Evolutionary conservation across 1,140 invertebrate genomes (phyloP).

Genomic region (Pseudachorutes palmiensis): DNA sequence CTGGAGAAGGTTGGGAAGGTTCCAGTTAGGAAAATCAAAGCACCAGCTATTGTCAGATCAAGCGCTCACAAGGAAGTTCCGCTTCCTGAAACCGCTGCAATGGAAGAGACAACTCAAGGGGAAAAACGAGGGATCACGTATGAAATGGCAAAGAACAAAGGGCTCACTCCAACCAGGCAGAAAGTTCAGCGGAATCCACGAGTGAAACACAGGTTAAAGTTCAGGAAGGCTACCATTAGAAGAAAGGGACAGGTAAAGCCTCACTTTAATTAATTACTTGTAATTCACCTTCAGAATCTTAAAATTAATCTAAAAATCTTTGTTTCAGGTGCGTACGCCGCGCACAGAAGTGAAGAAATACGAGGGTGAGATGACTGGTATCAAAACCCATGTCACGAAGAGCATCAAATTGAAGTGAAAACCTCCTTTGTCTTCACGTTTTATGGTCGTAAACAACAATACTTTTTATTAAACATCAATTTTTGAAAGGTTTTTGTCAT

Average conservation of each 20-base stretch:
- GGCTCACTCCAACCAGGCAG: conserved; percentile 75
- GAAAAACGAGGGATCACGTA: conserved; percentile 78
- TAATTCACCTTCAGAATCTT: background rate
- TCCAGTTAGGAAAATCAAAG: conserved; percentile 39
- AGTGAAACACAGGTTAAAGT: conserved; percentile 86
- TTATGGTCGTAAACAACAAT: too few relatives aligned
- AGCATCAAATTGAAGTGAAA: conserved; percentile 76
- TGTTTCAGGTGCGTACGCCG: conserved; percentile 56
- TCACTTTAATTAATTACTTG: conserved; percentile 17
- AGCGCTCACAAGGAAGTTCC: conserved; percentile 24
- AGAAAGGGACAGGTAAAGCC: conserved; percentile 72
- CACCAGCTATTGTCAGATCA: conserved; percentile 39
- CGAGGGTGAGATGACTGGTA: conserved; percentile 82
- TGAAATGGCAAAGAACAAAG: conserved; percentile 91
- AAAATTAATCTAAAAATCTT: conserved; percentile 29
- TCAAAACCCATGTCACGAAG: conserved; percentile 74
- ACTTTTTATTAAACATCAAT: too few relatives aligned
- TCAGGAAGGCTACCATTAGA: conserved; percentile 75
- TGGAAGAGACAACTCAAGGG: conserved; percentile 38
- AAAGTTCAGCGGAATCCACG: conserved; percentile 87
- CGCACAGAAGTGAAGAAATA: conserved; percentile 70
- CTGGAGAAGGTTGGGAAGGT: conserved; percentile 39
- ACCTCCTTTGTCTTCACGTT: background rate
- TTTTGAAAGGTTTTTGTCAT: too few relatives aligned
- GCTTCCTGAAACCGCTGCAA: conserved; percentile 35